Conservation (phyloP, 2,113 vertebrate species). For the Ascaphus truei region DNA sequence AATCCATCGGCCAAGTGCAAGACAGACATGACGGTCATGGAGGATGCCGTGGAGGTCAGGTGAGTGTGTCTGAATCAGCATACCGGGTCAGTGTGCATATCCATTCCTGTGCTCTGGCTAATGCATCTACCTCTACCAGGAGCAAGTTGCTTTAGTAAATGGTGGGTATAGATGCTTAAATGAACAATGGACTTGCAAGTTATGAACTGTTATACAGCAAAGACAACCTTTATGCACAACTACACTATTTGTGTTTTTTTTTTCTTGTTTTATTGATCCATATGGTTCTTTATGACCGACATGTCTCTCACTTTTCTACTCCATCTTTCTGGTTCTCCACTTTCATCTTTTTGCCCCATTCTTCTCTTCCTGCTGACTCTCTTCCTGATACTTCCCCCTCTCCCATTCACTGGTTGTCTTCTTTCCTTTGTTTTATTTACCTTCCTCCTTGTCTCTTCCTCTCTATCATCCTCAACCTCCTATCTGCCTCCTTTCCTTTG, state of each 20-base stretch:
- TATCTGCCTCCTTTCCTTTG: neutral
- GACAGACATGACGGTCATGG: slow-evolving; percentile 98
- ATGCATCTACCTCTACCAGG: slow-evolving; percentile 2
- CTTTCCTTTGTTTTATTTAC: neutral
- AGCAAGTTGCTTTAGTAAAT: neutral
- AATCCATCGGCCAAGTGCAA: slow-evolving; percentile 98
- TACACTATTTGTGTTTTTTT: slow-evolving; percentile 15
- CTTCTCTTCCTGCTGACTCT: neutral
- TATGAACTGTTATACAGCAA: slow-evolving; percentile 26
- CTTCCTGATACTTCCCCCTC: no score
- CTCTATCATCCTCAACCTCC: no score
- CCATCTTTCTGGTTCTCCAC: neutral
- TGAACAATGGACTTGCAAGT: slow-evolving; percentile 22
- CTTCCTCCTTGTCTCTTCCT: neutral
- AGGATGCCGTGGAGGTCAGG: slow-evolving; percentile 95
- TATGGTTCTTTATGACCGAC: neutral
- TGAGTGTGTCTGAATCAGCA: slow-evolving; percentile 50
- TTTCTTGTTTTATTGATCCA: neutral
- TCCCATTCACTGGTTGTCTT: neutral
- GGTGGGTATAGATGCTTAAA: neutral
- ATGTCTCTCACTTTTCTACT: slow-evolving; percentile 12
- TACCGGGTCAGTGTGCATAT: slow-evolving; percentile 29
- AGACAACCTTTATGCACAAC: neutral
- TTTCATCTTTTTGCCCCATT: slow-evolving; percentile 4
- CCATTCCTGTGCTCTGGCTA: slow-evolving; percentile 16